Conservation (phyloP, 2,888 invertebrate species). For the Prosopocoilus inquinatus region DNA sequence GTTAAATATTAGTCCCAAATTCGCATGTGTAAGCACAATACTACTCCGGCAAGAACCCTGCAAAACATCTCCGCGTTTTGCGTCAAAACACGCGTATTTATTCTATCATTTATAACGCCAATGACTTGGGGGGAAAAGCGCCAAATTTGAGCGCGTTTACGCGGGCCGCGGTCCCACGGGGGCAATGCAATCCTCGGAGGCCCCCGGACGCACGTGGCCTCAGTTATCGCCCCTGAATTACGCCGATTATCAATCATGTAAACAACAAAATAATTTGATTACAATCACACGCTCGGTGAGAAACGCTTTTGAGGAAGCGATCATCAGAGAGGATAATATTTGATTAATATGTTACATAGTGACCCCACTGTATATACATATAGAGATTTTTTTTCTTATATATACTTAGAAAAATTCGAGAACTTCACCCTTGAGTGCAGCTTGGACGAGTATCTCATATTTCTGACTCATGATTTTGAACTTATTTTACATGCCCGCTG, state of each 20-base stretch:
- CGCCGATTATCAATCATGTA: slow-evolving; percentile 46
- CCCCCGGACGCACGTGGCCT: slow-evolving; percentile 38
- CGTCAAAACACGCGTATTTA: slow-evolving; percentile 15
- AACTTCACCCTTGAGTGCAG: too few species aligned
- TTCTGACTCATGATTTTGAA: too few species aligned
- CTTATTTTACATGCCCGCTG: too few species aligned
- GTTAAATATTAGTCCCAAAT: neutral
- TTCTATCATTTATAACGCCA: slow-evolving; percentile 26
- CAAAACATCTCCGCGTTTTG: too few species aligned
- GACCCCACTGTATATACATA: too few species aligned
- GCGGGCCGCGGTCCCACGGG: slow-evolving; percentile 22
- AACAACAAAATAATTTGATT: slow-evolving; percentile 45
- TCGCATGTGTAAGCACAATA: neutral
- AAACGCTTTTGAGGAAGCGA: neutral
- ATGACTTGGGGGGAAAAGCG: slow-evolving; percentile 22
- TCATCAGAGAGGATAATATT: neutral
- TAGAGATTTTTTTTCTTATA: too few species aligned
- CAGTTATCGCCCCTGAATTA: slow-evolving; percentile 39
- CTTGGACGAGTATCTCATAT: too few species aligned
- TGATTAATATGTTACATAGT: too few species aligned
- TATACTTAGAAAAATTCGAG: too few species aligned
- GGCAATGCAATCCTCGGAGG: slow-evolving; percentile 25
- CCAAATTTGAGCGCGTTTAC: slow-evolving; percentile 24
- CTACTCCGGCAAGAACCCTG: too few species aligned
- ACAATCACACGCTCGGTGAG: slow-evolving; percentile 26